Conservation (phyloP, 1,140 invertebrate species). For the Bombyx mandarina region DNA sequence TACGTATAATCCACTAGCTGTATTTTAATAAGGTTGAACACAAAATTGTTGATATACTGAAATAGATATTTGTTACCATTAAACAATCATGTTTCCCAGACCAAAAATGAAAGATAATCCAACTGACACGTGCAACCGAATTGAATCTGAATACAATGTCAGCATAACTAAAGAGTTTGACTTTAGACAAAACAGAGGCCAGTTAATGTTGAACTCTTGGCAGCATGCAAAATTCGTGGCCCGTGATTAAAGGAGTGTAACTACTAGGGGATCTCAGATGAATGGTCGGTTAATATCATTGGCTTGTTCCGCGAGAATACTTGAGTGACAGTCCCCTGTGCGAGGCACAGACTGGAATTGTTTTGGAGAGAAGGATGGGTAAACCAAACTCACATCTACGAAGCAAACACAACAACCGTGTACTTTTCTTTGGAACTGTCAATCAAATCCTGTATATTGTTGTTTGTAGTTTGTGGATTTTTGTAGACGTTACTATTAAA, state of each 20-base stretch:
- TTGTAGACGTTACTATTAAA: background rate
- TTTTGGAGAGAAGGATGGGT: conserved; percentile 20
- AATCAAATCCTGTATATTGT: background rate
- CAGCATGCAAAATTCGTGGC: no score
- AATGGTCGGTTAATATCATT: conserved; percentile 33
- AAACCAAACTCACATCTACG: conserved; percentile 12
- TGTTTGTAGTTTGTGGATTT: background rate
- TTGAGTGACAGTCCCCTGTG: conserved; percentile 40
- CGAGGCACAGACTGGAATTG: conserved; percentile 30
- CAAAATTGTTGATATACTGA: no score
- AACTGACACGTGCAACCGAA: conserved; percentile 24
- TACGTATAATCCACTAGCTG: no score
- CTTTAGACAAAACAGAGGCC: conserved; percentile 26
- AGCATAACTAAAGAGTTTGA: conserved; percentile 37
- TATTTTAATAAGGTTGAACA: no score
- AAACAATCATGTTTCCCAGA: background rate
- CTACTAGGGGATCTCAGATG: conserved; percentile 13
- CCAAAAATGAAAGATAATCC: conserved; percentile 20
- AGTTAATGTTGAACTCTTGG: conserved; percentile 15
- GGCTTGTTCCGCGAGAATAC: conserved; percentile 29
- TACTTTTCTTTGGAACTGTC: conserved; percentile 1
- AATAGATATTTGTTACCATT: background rate
- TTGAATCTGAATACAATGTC: conserved; percentile 37
- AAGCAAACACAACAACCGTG: conserved; percentile 5
- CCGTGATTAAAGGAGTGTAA: no score